A percentile compares a stretch with the other conserved stretches of the same genome.
Conservation (phyloP, 2,888 invertebrate species). For the Caenorhabditis imperialis region DNA sequence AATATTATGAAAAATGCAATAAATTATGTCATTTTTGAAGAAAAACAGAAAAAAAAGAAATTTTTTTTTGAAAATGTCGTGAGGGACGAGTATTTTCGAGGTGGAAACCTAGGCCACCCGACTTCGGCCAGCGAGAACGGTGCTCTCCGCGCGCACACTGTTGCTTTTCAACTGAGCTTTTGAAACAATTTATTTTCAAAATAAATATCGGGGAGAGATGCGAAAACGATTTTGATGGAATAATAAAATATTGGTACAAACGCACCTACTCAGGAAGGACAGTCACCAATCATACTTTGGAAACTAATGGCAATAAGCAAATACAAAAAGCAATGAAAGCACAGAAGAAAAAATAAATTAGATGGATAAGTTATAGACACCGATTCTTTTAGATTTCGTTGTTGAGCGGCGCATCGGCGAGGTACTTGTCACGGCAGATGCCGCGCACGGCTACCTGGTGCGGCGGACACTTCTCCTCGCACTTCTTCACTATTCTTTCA, state of each 20-base stretch:
- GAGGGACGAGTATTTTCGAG: no score
- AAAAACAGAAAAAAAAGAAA: no score
- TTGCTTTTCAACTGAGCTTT: no score
- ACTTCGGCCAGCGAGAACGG: no score
- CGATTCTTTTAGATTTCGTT: slow-evolving; percentile 49
- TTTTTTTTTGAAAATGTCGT: no score
- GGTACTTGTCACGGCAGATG: slow-evolving; percentile 73
- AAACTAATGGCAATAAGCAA: slow-evolving; percentile 40
- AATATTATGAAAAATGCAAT: no score
- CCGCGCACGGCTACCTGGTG: slow-evolving; percentile 75
- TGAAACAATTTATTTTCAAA: no score
- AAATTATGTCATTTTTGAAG: no score
- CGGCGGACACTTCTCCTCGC: slow-evolving; percentile 75
- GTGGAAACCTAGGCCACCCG: no score
- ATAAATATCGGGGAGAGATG: slow-evolving; percentile 1
- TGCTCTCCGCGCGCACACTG: no score
- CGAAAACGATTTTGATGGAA: slow-evolving; percentile 3
- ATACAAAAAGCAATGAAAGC: neutral
- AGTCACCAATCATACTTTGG: slow-evolving; percentile 58
- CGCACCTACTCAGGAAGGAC: slow-evolving; percentile 48
- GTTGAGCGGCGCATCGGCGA: slow-evolving; percentile 56
- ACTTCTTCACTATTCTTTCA: slow-evolving; percentile 75
- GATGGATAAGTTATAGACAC: slow-evolving; percentile 7
- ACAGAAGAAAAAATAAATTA: slow-evolving; percentile 9
- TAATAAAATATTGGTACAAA: slow-evolving; percentile 42